A percentile compares a stretch with the other conserved stretches of the same genome.
Evolutionary conservation across 2,888 invertebrate species (phyloP).

Genomic region (Ennomos quercinarius): DNA sequence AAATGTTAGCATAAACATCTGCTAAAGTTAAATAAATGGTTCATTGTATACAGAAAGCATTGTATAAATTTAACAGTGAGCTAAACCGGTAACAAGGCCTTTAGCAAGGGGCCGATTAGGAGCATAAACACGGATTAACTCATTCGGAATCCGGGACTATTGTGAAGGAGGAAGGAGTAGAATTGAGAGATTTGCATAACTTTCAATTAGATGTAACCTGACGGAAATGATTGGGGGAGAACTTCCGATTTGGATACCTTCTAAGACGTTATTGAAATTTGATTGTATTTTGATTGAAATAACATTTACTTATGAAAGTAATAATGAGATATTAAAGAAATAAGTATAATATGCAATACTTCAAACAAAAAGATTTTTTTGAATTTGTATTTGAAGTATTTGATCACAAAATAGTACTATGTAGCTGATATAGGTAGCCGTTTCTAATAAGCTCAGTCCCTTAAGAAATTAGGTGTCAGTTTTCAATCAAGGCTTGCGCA

Average conservation of each 20-base stretch:
- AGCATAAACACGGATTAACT: conserved; percentile 85
- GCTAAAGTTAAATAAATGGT: conserved; percentile 71
- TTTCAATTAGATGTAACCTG: conserved; percentile 83
- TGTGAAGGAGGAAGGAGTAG: conserved; percentile 84
- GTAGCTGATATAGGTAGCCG: no score
- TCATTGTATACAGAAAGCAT: conserved; percentile 75
- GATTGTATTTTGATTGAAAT: conserved; percentile 14
- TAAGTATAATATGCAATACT: no score
- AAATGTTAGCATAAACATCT: conserved; percentile 63
- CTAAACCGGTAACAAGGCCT: conserved; percentile 79
- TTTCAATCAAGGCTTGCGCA: conserved; percentile 61
- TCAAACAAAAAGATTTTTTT: no score
- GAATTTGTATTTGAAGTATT: no score
- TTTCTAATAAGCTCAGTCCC: conserved; percentile 26
- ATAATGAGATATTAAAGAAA: no score
- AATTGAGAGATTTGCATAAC: conserved; percentile 85
- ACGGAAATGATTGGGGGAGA: conserved; percentile 78
- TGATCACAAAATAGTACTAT: no score
- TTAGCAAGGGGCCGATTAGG: conserved; percentile 81
- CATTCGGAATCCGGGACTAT: conserved; percentile 81
- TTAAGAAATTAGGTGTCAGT: conserved; percentile 40
- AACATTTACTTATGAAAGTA: no score
- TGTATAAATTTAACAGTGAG: conserved; percentile 81
- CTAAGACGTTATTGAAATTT: conserved; percentile 41
- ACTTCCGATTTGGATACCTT: conserved; percentile 65